Base-by-base conservation (phyloP, 2,797 vertebrate genomes). In the Neosalanx taihuensis region DNA sequence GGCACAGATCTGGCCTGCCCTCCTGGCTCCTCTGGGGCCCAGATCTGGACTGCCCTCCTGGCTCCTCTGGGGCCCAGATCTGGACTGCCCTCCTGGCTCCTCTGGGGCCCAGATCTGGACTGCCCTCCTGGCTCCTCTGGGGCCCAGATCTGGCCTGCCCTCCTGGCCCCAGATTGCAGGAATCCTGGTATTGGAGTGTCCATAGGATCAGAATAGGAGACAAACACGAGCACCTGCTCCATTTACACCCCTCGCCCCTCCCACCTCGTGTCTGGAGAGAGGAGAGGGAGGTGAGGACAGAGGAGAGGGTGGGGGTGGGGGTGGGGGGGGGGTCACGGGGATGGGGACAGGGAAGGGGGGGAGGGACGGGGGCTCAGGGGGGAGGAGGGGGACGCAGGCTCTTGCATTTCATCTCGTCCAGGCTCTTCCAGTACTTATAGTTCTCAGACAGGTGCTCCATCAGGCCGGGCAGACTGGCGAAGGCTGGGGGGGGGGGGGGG, bases 391-490 rank as follows among this genome's bases (percentile, higher is more conserved):
- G 96, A 63, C 94, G 92, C 71, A 97, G 91, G 75, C 93, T 96
- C 85, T 94, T 97, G 80, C 95, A 97, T 83, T 97, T 97, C 65
- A 95, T 91, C 79, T 97, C 96, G 73, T 98, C 97, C 89, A 99
- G 78, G 35, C 85, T 91, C 92, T 97, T 99, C 97, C 96, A 99
- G 89, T 99, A 96, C 86, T 96, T 96, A 92, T 97, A 96, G 86
- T 98, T 99, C 79, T 94, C 94, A 0, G 95, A 90, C 86, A 99
- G 76, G 84, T 99, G 94, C 59, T 96, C 94, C 94, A 98, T 97
- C 81, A 99, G 91, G 67, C 92, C 94, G 63, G 96, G 96, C 73
- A 99, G 92, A 79, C 94, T 92, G 84, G 96, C 97, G 78, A 98
- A 99, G 83, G 96, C 97, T 98, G 86, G 23, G 31, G 23, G 63